These are phyloP conservation scores for Gopherus evgoodei DNA, from an alignment of 2,113 vertebrate genomes.

Conservation along the genomic window DNA sequence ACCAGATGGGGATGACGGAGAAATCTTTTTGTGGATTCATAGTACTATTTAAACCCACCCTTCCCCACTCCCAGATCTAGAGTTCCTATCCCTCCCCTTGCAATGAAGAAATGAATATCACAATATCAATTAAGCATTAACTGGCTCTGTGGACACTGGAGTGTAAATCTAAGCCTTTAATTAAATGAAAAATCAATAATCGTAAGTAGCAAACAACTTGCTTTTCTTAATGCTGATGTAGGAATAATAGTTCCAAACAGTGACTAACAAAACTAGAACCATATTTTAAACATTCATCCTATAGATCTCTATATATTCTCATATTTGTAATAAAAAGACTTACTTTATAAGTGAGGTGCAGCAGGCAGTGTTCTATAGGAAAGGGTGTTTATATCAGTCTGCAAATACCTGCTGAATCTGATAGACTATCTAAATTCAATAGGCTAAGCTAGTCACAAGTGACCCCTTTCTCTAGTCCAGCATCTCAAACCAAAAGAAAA, in stretches of 20 bases:
- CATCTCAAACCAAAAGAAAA: not conserved
- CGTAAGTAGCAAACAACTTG: conserved; percentile 14
- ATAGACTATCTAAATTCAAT: not conserved
- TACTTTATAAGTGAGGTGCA: conserved; percentile 3
- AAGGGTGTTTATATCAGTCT: not conserved
- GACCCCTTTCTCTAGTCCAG: not conserved
- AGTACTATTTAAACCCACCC: not conserved
- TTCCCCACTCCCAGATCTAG: not conserved
- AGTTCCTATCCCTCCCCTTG: not conserved
- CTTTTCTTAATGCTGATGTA: conserved; percentile 37
- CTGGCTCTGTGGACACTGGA: conserved; percentile 28
- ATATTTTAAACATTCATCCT: not conserved
- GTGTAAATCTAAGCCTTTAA: not conserved
- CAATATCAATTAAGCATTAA: conserved; percentile 34
- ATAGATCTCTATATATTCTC: not conserved
- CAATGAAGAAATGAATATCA: conserved; percentile 26
- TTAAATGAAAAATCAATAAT: conserved; percentile 54
- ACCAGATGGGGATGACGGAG: not conserved
- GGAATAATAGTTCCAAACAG: conserved; percentile 20
- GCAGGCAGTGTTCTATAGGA: not conserved
- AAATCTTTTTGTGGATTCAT: not conserved
- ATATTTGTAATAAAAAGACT: not conserved
- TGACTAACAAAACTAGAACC: conserved; percentile 29
- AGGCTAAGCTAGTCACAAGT: not conserved
- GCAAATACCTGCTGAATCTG: not conserved